These are phyloP conservation scores for Hartigia nigra DNA, from an alignment of 2,888 invertebrate genomes.

Conservation along the genomic window DNA sequence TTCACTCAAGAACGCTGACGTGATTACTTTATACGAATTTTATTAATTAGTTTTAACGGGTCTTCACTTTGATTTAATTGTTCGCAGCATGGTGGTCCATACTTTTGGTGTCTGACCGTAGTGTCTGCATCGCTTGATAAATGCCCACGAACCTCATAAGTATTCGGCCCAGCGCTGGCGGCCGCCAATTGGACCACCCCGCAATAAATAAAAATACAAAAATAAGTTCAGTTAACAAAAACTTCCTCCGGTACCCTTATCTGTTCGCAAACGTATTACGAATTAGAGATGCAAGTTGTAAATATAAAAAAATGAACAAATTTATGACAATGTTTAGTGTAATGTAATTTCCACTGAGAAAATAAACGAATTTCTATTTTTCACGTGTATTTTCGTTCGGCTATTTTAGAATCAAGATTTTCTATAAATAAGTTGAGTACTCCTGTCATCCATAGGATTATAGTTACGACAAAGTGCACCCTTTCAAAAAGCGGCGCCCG, in stretches of 20 bases:
- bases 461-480: background rate
- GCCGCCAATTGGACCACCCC: background rate
- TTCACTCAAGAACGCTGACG: background rate
- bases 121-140: background rate
- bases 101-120: background rate
- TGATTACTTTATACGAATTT: background rate
- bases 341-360: background rate
- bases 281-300: background rate
- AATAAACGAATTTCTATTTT: background rate
- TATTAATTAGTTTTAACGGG: background rate
- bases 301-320: background rate
- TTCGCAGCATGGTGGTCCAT: background rate
- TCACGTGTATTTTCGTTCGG: background rate
- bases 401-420: background rate
- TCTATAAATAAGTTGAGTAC: background rate
- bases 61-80: background rate
- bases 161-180: background rate
- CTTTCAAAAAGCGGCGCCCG: background rate
- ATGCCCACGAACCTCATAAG: background rate
- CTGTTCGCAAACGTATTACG: background rate
- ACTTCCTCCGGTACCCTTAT: background rate
- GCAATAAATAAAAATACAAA: background rate
- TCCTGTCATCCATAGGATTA: background rate
- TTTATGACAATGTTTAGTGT: background rate
- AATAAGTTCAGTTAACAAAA: background rate